These are phyloP conservation scores for Ceyx margarethae DNA, from an alignment of 2,113 vertebrate genomes.

Conservation along the genomic window DNA sequence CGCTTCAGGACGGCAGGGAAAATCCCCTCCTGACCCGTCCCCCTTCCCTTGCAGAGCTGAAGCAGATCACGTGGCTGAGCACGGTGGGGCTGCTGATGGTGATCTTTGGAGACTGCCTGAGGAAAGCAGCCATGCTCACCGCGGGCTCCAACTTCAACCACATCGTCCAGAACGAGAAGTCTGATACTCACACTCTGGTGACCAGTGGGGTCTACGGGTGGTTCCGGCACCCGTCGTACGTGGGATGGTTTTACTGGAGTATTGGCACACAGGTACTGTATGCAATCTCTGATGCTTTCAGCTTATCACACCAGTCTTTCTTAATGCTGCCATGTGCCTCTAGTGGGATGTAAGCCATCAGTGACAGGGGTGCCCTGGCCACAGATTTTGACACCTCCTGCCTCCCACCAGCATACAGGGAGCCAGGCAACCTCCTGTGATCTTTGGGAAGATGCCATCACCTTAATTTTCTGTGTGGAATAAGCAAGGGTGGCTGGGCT, in stretches of 20 bases:
- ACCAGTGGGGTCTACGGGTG: constrained; percentile 90
- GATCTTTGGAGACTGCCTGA: constrained; percentile 88
- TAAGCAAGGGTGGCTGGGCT: accelerated
- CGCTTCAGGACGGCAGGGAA: background rate
- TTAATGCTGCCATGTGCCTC: accelerated
- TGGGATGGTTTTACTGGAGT: constrained; percentile 99
- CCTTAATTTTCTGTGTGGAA: background rate
- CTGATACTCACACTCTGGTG: constrained; percentile 91
- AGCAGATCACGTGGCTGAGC: constrained; percentile 92
- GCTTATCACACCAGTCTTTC: background rate
- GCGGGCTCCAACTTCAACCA: constrained; percentile 99
- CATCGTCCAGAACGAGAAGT: constrained; percentile 97
- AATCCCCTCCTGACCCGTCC: background rate
- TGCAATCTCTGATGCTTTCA: accelerated
- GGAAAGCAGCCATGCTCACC: constrained; percentile 95
- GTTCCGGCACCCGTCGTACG: constrained; percentile 95
- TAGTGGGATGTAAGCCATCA: background rate
- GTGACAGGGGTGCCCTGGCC: background rate
- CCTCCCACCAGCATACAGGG: background rate
- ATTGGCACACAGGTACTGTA: constrained; percentile 91
- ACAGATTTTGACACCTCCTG: background rate
- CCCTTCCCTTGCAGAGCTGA: constrained; percentile 80
- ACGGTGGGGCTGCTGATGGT: constrained; percentile 89
- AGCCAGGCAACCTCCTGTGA: background rate
- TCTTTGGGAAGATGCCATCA: background rate